Evolutionary conservation across 2,888 invertebrate genomes (phyloP).

Genomic region (Eupithecia pulchellata): DNA sequence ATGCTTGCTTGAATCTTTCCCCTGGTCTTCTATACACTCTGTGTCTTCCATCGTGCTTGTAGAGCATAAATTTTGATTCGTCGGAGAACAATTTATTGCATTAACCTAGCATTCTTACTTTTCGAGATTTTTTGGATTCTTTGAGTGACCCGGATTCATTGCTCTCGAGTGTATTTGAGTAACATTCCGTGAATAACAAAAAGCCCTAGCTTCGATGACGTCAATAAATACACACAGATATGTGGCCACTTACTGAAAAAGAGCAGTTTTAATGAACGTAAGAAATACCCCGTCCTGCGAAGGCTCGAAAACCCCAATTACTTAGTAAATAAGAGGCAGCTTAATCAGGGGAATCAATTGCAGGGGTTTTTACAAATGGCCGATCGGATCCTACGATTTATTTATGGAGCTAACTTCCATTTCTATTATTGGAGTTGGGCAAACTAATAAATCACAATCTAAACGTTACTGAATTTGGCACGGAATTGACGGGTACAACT

Average conservation of each 20-base stretch:
- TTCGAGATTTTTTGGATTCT: no score
- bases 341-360: conserved; percentile 42
- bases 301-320: conserved; percentile 17
- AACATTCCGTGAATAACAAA: not conserved
- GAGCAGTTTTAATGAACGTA: not conserved
- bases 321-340: conserved; percentile 21
- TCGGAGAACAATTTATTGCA: no score
- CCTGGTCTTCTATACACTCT: no score
- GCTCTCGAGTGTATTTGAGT: no score
- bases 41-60: no score
- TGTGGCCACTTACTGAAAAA: not conserved
- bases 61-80: no score
- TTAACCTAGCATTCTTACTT: no score
- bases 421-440: conserved; percentile 47
- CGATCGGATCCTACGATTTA: conserved; percentile 34
- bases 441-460: conserved; percentile 54
- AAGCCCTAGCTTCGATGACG: not conserved
- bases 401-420: conserved; percentile 35
- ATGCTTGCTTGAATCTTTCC: no score
- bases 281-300: not conserved
- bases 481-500: conserved; percentile 40
- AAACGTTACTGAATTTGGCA: conserved; percentile 47
- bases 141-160: no score
- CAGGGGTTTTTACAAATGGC: conserved; percentile 39
- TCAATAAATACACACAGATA: not conserved